A percentile compares a stretch with the other conserved stretches of the same genome.
These are phyloP conservation scores for Tyria jacobaeae DNA, from an alignment of 2,888 invertebrate genomes.

Conservation along the genomic window DNA sequence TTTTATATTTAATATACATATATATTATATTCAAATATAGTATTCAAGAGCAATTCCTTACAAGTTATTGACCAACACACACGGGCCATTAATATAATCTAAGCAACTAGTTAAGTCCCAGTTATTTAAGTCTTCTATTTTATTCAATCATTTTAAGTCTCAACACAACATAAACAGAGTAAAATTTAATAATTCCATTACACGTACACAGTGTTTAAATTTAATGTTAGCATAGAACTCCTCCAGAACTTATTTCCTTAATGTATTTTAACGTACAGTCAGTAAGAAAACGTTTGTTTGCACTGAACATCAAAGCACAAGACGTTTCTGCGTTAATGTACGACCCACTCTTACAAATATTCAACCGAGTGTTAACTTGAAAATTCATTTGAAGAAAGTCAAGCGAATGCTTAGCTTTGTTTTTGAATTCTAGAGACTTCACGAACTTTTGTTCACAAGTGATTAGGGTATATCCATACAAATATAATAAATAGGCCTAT, in stretches of 20 bases:
- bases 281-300: constrained; percentile 24
- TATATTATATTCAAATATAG: no score
- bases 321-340: constrained; percentile 46
- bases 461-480: constrained; percentile 10
- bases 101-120: no score
- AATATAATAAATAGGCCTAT: no score
- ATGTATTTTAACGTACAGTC: constrained; percentile 31
- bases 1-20: no score
- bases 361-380: constrained; percentile 49
- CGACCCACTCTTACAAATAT: constrained; percentile 46
- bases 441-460: constrained; percentile 30
- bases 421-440: constrained; percentile 29
- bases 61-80: no score
- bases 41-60: no score
- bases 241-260: constrained; percentile 28
- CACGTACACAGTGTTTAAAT: constrained; percentile 6
- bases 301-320: constrained; percentile 42
- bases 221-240: constrained; percentile 17
- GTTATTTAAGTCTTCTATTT: neutral
- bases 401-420: constrained; percentile 50
- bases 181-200: neutral
- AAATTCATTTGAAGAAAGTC: constrained; percentile 50
- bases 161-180: neutral
- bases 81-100: no score
- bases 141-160: neutral